Evolutionary conservation across 2,888 invertebrate species (phyloP), one percentile per base, ranked within the genome.

Genomic region (Lochmaea capreae): DNA sequence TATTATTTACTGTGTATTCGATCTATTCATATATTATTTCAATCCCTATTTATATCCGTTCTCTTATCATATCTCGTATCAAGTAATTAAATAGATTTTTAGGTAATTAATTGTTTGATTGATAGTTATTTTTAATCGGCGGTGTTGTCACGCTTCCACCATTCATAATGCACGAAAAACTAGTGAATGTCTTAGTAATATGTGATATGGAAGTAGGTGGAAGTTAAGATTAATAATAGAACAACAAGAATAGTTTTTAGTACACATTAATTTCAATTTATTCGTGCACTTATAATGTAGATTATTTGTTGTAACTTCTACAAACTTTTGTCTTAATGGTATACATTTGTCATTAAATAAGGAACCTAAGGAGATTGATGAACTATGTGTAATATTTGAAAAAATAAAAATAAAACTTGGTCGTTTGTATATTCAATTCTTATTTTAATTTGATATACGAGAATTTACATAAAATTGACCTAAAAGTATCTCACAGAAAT

Each of bases 51-150:
- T 16, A 18, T 18, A 46, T 46, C 14, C 5, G 46, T 11, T 14
- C 14, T 14, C 14, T 43, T 54, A 54, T 54, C 18, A 9, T 54
- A 54, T 54, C 18, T 10, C 8, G 2, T 54, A 54, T 10, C 16
- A 54, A 54, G 54, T 54, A 16, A 54, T 54, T 54, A 54, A 54
- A 54, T 0, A 18, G 18, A 54, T 54, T 54, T 49, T 54, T 54
- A 10, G 16, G 11, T 3, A 54, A 54, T 54, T 54, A 18, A 16
- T 54, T 54, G 3, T 54, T 54, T 54, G 54, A 54, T 54, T 54
- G 49, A 49, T 49, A 49, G 52, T 52, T 52, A 52, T 54, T 54
- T 16, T 18, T 54, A 54, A 54, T 54, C 18, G 54, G 54, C 54
- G 54, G 54, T 11, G 54, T 54, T 54, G 54, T 54, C 54, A 54